Base-by-base conservation (phyloP, 2,113 vertebrate species). In the Tringa solitaria region DNA sequence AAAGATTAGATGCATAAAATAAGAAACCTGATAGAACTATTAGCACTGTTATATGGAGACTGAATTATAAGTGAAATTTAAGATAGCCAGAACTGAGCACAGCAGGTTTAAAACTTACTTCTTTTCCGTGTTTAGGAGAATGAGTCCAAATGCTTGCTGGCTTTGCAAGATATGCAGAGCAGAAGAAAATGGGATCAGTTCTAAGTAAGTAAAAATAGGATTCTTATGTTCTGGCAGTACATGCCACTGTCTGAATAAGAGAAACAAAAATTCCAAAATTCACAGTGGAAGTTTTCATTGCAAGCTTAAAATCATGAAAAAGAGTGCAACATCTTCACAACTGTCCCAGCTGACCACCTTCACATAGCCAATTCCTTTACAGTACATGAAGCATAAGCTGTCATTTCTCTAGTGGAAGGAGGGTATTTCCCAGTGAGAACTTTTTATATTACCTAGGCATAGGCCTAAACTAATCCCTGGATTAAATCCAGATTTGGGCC, bases 111-210 rank as follows among this genome's bases (percentile, higher is more conserved):
- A 95, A 81, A 75, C 46, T 72, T 33, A 68, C 4, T 12, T 90
- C 15, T 90, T 97, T 64, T 91, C 50, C 89, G 68, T 70, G 27
- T 95, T 89, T 80, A 98, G 96, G 75, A 98, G 92, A 94, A 97
- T 95, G 96, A 97, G 45, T 80, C 83, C 85, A 72, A 80, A 28
- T 33, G 75, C 43, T 77, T 97, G 95, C 24, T 98, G 98, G 97
- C 74, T 97, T 84, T 97, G 96, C 78, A 98, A 96, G 63, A 59
- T 67, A 48, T 94, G 96, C 92, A 88, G 94, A 94, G 54, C 84
- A 82, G 84, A 93, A 80, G 91, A 95, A 85, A 94, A 92, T 16
- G 22, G 79, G 14, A 85, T 87, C 32, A 76, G 43, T 61, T 97
- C 96, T 56, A 96, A 97, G 97, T 98, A 97, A 98, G 97, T 97